Evolutionary conservation across 1,140 invertebrate species (phyloP).

Genomic region (Augochlora pura): DNA sequence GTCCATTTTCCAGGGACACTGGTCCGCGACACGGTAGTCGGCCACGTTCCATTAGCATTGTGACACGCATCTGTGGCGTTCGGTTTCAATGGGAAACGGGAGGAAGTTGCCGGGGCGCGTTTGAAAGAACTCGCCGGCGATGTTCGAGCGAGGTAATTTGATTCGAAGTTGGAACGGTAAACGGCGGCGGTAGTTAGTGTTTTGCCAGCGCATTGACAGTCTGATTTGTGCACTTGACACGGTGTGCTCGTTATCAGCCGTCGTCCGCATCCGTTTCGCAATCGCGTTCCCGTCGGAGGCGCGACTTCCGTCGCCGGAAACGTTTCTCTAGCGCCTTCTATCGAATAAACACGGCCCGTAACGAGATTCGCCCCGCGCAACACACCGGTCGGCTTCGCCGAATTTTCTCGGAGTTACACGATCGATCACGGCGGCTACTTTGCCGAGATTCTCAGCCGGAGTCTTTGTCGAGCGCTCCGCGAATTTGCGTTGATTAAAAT

Average conservation of each 20-base stretch:
- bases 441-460: not conserved
- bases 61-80: not conserved
- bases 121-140: not conserved
- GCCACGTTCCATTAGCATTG: not conserved
- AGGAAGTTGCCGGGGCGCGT: not conserved
- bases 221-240: not conserved
- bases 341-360: not conserved
- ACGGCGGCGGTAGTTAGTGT: not conserved
- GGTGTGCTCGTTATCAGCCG: not conserved
- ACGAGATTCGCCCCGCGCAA: not conserved
- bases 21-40: not conserved
- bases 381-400: not conserved
- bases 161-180: too few relatives aligned
- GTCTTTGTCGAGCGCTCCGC: not conserved
- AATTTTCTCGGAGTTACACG: slow-evolving; percentile 1
- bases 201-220: not conserved
- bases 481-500: too few relatives aligned
- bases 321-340: not conserved
- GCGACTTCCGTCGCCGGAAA: not conserved
- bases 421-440: not conserved
- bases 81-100: not conserved
- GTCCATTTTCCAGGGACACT: not conserved
- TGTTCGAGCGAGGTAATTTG: not conserved
- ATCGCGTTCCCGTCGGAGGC: not conserved
- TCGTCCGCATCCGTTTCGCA: not conserved